Evolutionary conservation across 1,140 invertebrate genomes (phyloP).

Genomic region (Venturia canescens): DNA sequence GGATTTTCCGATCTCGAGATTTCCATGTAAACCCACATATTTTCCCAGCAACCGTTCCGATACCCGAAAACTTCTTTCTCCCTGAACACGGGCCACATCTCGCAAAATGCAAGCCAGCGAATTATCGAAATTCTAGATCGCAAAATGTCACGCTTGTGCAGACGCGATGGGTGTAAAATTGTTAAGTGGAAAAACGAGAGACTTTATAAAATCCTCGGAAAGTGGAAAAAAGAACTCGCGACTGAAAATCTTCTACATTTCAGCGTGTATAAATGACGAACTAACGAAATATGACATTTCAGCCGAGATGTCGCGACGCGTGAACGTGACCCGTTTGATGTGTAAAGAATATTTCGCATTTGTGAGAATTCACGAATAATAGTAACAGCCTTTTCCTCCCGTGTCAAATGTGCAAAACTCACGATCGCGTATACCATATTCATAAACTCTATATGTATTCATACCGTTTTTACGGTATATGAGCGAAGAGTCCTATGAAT

Average conservation of each 20-base stretch:
- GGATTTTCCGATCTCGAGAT: constrained; percentile 12
- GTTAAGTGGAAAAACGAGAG: too few relatives aligned
- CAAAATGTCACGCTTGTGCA: neutral
- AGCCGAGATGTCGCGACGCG: too few relatives aligned
- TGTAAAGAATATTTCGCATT: too few relatives aligned
- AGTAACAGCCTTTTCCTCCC: neutral
- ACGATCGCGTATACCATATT: constrained; percentile 3
- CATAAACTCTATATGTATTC: neutral
- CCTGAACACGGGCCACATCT: neutral
- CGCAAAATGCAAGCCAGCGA: constrained; percentile 8
- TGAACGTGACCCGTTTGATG: too few relatives aligned
- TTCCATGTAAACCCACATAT: constrained; percentile 10
- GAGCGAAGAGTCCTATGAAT: constrained; percentile 14
- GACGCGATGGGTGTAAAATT: too few relatives aligned
- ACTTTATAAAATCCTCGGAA: too few relatives aligned
- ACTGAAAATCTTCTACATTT: neutral
- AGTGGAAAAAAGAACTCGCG: too few relatives aligned
- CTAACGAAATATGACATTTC: too few relatives aligned
- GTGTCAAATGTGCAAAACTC: neutral
- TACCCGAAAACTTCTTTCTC: neutral
- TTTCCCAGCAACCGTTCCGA: neutral
- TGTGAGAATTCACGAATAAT: neutral
- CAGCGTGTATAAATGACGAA: neutral
- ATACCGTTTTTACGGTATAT: constrained; percentile 4
- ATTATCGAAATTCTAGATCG: neutral